Base-by-base conservation (phyloP, 1,140 invertebrate genomes). In the Pogonomyrmex californicus region DNA sequence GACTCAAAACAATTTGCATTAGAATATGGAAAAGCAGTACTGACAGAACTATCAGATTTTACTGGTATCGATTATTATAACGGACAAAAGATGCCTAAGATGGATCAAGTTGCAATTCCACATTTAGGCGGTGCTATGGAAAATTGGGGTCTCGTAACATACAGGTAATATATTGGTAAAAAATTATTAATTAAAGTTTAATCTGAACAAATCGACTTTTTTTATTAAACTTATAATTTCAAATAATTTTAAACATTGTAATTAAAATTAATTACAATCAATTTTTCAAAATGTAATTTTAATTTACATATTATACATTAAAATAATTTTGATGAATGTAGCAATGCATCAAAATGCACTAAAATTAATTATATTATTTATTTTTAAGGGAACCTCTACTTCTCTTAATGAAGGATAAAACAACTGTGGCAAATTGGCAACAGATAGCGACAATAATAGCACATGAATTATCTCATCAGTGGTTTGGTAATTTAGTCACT, bases 71-170 rank as follows among this genome's bases (percentile, higher is more conserved):
- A 14, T 58, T 88, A 73, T 58, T 5, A 49, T 77, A 0, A 44
- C 36, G 0, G 88, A 0, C 36, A 41, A 5, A 7, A n/a, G 10
- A 54, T 95, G 5, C 54, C 77, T 0, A 96, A 97, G 92, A 91
- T 96, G 89, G 96, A 97, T 91, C 96, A 97, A 91, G 95, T 98
- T 41, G 96, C 97, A 10, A 96, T 98, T 63, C 97, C 97, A 2
- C 96, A 98, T 87, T 99, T 99, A 94, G 95, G 98, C 0, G 98
- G 97, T 47, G 98, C 98, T 38, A 98, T 98, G 97, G 98, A 98
- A 93, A 98, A 98, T 94, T 98, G 97, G 97, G 97, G 97, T 9
- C 91, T 97, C 0, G 95, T 97, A 1, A 96, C 96, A 2, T 97
- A 96, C 86, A 95, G 96, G 95, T 96, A 95, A 96, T 92, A 96